phyloP scores from a whole-genome alignment of 2,888 invertebrate genomes.

The Nematopogon swammerdamellus region DNA sequence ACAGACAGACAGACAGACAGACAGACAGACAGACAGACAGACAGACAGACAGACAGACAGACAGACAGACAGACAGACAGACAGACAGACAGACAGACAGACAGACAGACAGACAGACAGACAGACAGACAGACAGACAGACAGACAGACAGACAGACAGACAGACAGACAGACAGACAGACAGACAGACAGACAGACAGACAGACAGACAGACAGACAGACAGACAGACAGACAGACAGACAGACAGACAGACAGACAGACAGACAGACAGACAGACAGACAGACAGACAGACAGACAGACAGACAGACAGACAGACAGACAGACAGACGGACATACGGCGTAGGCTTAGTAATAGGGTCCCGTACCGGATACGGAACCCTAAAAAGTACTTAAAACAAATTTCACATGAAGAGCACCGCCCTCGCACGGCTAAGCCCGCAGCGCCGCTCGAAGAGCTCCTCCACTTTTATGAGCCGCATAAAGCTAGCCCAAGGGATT shows the following conservation, averaged over 20 bases:
- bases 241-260: slow-evolving; percentile 13
- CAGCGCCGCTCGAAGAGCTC: background rate
- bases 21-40: slow-evolving; percentile 12
- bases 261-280: slow-evolving; percentile 13
- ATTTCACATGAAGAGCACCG: no score
- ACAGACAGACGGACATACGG: no score
- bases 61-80: slow-evolving; percentile 13
- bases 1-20: slow-evolving; percentile 13
- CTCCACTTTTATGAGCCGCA: background rate
- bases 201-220: slow-evolving; percentile 12
- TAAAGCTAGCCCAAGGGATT: background rate
- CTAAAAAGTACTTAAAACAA: no score
- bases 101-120: slow-evolving; percentile 13
- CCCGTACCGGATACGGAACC: no score
- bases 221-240: slow-evolving; percentile 13
- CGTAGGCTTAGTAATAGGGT: no score
- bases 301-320: slow-evolving; percentile 13
- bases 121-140: slow-evolving; percentile 13
- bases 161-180: slow-evolving; percentile 13
- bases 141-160: slow-evolving; percentile 13
- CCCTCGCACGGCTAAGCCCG: background rate
- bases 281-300: slow-evolving; percentile 13
- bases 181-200: slow-evolving; percentile 13
- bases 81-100: slow-evolving; percentile 14
- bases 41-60: slow-evolving; percentile 13